These are phyloP conservation scores for Morus bassanus DNA, from an alignment of 2,797 vertebrate genomes.

Conservation along the genomic window DNA sequence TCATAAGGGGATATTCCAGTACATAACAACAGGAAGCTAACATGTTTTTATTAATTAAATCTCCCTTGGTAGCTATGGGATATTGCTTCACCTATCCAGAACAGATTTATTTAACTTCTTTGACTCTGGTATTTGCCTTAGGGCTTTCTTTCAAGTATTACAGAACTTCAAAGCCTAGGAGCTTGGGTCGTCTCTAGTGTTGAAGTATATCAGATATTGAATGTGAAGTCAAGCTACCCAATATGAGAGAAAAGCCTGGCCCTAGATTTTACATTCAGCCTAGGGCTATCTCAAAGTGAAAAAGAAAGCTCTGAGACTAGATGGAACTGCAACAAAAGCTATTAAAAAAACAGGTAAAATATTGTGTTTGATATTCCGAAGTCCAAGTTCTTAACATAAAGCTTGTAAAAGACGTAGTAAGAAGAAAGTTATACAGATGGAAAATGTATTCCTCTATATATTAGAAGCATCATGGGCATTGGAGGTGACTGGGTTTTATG, in stretches of 20 bases:
- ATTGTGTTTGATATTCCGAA: neutral
- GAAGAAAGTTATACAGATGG: neutral
- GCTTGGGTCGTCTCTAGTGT: neutral
- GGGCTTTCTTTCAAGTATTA: neutral
- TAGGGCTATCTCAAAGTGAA: neutral
- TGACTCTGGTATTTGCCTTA: neutral
- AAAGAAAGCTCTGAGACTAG: neutral
- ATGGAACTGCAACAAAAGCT: neutral
- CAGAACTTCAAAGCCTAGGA: neutral
- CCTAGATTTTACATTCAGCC: neutral
- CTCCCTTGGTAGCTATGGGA: neutral
- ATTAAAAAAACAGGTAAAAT: neutral
- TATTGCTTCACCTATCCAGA: neutral
- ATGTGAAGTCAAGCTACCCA: neutral
- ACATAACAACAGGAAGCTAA: neutral
- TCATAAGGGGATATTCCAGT: neutral
- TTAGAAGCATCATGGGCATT: neutral
- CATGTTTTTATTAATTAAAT: neutral
- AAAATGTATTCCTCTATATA: neutral
- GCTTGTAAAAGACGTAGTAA: neutral
- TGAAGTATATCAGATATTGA: neutral
- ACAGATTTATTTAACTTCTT: conserved; percentile 1
- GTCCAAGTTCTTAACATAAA: neutral
- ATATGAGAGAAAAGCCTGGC: neutral
- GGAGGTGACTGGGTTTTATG: neutral